Evolutionary conservation across 2,797 vertebrate genomes (phyloP).

Genomic region (Odontamblyopus rebecca): DNA sequence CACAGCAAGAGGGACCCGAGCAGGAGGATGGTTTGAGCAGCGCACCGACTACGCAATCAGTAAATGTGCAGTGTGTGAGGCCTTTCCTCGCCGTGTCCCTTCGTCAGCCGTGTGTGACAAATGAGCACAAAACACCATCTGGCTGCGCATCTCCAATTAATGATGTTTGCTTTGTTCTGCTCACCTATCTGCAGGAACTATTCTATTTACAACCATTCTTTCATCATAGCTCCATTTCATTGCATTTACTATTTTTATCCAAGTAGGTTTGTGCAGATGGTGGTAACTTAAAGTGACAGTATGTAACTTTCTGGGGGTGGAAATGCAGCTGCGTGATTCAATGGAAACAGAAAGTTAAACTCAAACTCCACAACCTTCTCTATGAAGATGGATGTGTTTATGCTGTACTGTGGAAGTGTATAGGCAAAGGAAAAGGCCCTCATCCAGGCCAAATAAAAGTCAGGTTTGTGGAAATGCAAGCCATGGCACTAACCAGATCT

Average conservation of each 20-base stretch:
- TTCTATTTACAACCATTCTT: slow-evolving; percentile 55
- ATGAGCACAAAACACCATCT: slow-evolving; percentile 81
- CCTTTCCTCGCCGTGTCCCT: slow-evolving; percentile 48
- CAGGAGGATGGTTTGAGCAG: slow-evolving; percentile 47
- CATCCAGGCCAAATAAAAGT: too few species aligned
- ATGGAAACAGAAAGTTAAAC: too few species aligned
- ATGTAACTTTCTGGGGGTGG: too few species aligned
- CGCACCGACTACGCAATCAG: slow-evolving; percentile 19
- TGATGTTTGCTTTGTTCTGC: slow-evolving; percentile 68
- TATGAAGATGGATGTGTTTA: too few species aligned
- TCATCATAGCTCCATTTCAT: neutral
- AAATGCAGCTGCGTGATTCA: too few species aligned
- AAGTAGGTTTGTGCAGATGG: neutral
- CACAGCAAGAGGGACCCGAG: slow-evolving; percentile 46
- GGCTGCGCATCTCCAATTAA: slow-evolving; percentile 75
- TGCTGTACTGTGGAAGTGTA: too few species aligned
- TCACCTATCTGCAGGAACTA: slow-evolving; percentile 61
- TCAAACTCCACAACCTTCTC: too few species aligned
- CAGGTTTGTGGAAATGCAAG: too few species aligned
- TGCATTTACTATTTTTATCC: neutral
- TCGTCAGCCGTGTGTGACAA: slow-evolving; percentile 75
- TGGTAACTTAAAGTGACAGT: too few species aligned
- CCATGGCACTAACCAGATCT: too few species aligned
- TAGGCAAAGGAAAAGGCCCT: too few species aligned
- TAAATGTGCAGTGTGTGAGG: slow-evolving; percentile 35